Percentiles rank a stretch among this genome's conserved stretches.
Evolutionary conservation across 2,797 vertebrate genomes (phyloP).

Genomic region (Synaphobranchus kaupii): DNA sequence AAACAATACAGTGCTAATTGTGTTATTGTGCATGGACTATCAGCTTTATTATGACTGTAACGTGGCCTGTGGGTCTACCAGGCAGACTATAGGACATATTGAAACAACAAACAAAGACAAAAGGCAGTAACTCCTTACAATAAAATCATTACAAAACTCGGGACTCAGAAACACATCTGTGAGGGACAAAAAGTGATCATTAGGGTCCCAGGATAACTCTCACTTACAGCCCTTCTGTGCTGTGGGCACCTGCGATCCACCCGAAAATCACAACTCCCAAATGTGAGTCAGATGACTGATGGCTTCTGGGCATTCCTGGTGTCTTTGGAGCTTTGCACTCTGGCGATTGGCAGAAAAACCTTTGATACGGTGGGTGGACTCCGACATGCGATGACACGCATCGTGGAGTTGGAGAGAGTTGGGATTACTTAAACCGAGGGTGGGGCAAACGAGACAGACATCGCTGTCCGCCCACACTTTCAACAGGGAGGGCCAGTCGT

Average conservation of each 20-base stretch:
- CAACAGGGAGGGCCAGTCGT: background rate
- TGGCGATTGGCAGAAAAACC: background rate
- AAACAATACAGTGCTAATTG: background rate
- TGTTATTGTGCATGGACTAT: slow-evolving; percentile 34
- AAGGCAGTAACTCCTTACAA: slow-evolving; percentile 39
- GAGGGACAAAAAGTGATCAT: background rate
- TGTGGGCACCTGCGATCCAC: background rate
- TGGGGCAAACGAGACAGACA: slow-evolving; percentile 43
- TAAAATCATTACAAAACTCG: slow-evolving; percentile 52
- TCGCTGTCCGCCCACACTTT: background rate
- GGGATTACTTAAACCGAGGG: slow-evolving; percentile 53
- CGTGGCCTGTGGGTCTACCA: background rate
- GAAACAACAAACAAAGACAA: slow-evolving; percentile 29
- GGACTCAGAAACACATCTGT: background rate
- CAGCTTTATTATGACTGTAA: slow-evolving; percentile 43
- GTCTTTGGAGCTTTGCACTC: background rate
- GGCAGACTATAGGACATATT: background rate
- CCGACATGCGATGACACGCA: background rate
- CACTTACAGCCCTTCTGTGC: background rate
- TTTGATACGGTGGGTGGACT: background rate
- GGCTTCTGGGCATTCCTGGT: background rate
- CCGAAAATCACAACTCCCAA: background rate
- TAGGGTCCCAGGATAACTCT: background rate
- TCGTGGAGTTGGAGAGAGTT: background rate
- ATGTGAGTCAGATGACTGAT: background rate